Evolutionary conservation across 2,113 vertebrate species (phyloP).

Genomic region (Reinhardtius hippoglossoides): DNA sequence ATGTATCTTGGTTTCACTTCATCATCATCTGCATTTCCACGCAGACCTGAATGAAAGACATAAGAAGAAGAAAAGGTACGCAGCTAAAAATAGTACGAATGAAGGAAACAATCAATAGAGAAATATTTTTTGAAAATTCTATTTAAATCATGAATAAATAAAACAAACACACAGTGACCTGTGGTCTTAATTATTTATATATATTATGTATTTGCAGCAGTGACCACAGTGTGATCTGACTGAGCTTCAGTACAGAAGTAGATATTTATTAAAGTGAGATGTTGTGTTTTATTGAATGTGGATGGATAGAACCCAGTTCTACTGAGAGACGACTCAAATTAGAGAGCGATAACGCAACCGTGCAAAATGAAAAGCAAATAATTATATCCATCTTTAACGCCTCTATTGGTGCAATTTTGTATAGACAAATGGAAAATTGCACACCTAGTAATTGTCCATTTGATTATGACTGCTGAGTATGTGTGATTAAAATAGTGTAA

Average conservation of each 20-base stretch:
- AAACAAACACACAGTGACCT: neutral
- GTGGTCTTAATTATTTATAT: constrained; percentile 17
- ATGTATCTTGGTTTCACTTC: no score
- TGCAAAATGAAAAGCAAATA: constrained; percentile 69
- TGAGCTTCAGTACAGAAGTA: constrained; percentile 22
- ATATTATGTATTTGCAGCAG: constrained; percentile 20
- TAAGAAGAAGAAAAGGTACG: neutral
- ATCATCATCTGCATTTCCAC: no score
- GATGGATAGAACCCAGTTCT: constrained; percentile 28
- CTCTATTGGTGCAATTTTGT: constrained; percentile 66
- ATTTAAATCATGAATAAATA: neutral
- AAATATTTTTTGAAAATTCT: neutral
- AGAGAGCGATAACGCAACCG: constrained; percentile 59
- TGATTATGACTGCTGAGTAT: constrained; percentile 70
- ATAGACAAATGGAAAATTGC: constrained; percentile 69
- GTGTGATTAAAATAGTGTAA: constrained; percentile 77
- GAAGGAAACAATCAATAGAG: neutral
- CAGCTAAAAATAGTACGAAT: neutral
- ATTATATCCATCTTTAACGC: constrained; percentile 73
- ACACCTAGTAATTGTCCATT: constrained; percentile 75
- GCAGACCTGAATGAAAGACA: neutral
- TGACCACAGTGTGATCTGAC: constrained; percentile 19
- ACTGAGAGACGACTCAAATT: constrained; percentile 42
- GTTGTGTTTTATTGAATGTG: constrained; percentile 28
- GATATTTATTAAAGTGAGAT: constrained; percentile 21